These are phyloP conservation scores for Drosophila elegans DNA, from an alignment of 1,140 invertebrate species.

Conservation along the genomic window DNA sequence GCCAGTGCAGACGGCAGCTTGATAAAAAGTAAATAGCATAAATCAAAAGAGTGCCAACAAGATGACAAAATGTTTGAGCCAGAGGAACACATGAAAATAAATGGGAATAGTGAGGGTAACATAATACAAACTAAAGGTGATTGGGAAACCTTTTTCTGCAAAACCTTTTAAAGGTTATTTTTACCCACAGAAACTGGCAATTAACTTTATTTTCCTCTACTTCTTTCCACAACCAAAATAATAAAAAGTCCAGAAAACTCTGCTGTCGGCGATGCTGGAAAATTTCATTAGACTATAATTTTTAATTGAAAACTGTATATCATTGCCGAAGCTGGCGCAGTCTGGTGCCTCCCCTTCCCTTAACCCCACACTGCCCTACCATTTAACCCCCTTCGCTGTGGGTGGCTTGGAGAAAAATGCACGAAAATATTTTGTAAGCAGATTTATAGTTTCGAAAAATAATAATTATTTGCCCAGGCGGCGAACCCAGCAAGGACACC, in stretches of 20 bases:
- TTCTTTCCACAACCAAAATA: neutral
- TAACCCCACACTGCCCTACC: neutral
- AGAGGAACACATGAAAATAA: neutral
- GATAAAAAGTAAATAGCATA: conserved; percentile 61
- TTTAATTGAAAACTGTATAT: conserved; percentile 79
- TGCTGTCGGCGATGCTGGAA: conserved; percentile 47
- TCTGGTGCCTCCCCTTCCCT: conserved; percentile 20
- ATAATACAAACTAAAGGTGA: conserved; percentile 14
- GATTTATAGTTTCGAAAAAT: conserved; percentile 79
- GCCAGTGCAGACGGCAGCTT: conserved; percentile 56
- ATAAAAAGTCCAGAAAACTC: conserved; percentile 42
- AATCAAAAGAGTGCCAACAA: conserved; percentile 42
- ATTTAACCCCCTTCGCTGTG: conserved; percentile 15
- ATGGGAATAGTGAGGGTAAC: neutral
- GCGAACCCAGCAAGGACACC: conserved; percentile 53
- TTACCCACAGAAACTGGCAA: conserved; percentile 28
- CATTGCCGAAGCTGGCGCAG: conserved; percentile 61
- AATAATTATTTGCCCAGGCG: conserved; percentile 78
- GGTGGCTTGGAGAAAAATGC: conserved; percentile 56
- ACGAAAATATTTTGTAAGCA: conserved; percentile 77
- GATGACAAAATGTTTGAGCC: conserved; percentile 33
- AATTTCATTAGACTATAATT: conserved; percentile 77
- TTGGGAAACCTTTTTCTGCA: conserved; percentile 18
- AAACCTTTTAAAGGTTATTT: conserved; percentile 29
- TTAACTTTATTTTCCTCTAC: conserved; percentile 24